phyloP scores from a whole-genome alignment of 2,888 invertebrate genomes.

The Encarsia formosa region DNA sequence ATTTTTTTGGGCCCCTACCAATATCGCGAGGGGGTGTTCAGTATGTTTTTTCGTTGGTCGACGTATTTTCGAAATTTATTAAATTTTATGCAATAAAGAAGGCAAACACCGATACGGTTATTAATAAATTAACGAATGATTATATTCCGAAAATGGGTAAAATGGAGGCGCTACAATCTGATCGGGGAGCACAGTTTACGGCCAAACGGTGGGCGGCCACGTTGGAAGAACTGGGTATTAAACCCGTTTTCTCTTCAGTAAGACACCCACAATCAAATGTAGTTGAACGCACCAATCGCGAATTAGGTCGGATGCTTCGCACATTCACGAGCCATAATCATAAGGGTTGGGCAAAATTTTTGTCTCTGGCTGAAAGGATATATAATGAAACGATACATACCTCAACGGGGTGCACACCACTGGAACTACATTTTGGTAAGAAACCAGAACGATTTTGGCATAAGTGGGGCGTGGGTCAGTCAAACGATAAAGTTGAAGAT shows the following conservation, averaged over 20 bases:
- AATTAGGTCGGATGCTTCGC: background rate
- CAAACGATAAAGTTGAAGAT: no score
- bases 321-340: background rate
- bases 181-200: conserved; percentile 1
- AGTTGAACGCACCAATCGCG: background rate
- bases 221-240: background rate
- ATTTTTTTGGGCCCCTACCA: background rate
- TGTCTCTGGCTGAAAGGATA: background rate
- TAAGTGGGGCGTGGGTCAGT: no score
- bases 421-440: background rate
- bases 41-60: conserved; percentile 1
- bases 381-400: background rate
- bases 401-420: background rate
- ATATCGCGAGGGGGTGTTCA: background rate
- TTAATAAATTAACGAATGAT: background rate
- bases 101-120: background rate
- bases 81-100: background rate
- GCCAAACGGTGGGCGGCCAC: background rate
- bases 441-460: no score
- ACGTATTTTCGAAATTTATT: conserved; percentile 4
- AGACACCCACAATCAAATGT: conserved; percentile 6
- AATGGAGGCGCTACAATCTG: background rate
- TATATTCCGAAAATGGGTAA: conserved; percentile 4
- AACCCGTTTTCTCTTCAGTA: background rate
- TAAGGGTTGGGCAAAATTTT: background rate